Evolutionary conservation across 2,113 vertebrate genomes (phyloP), one percentile per base, ranked within the genome.

Genomic region (Copsychus sechellarum): DNA sequence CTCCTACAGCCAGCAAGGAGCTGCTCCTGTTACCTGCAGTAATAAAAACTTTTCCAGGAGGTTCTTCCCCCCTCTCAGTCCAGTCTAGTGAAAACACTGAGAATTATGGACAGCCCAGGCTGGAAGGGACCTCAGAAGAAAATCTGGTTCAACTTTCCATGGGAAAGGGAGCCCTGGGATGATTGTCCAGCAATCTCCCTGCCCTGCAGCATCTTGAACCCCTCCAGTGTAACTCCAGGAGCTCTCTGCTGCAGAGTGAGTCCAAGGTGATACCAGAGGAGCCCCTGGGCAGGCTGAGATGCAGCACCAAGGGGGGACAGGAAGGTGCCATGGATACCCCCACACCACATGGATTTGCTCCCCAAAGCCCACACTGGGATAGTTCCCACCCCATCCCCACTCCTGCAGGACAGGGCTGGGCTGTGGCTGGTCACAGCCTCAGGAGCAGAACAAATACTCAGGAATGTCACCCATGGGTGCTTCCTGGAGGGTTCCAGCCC

Each of bases 291-390:
- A 71, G 67, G 72, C 11, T 15, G 28, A 50, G 42, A 51, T 31
- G 56, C 85, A 86, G 71, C 66, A 19, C 17, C 8, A n/a, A 13
- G 3, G 1, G 17, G 50, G 58, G 43, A 40, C 3, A 73, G 23
- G 58, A 20, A 33, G 23, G 23, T 26, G 12, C 21, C 6, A 24
- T 34, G 45, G 56, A 21, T 3, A 5, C 14, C 17, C 22, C 31
- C 66, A 67, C 5, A 21, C 2, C 24, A 33, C 24, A 2, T 0
- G 4, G 23, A 67, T 76, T n/a, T 80, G 10, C 36, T 56, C n/a
- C 51, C 47, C 24, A 16, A 66, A 58, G 0, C 14, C 17, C 3
- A 0, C 22, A 6, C 4, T 23, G 77, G 56, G 36, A n/a, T 51
- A 42, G 50, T 12, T 83, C 66, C 51, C 65, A 54, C 10, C 12